These are phyloP conservation scores for Drosophila atripex DNA, from an alignment of 2,888 invertebrate genomes.

Conservation along the genomic window DNA sequence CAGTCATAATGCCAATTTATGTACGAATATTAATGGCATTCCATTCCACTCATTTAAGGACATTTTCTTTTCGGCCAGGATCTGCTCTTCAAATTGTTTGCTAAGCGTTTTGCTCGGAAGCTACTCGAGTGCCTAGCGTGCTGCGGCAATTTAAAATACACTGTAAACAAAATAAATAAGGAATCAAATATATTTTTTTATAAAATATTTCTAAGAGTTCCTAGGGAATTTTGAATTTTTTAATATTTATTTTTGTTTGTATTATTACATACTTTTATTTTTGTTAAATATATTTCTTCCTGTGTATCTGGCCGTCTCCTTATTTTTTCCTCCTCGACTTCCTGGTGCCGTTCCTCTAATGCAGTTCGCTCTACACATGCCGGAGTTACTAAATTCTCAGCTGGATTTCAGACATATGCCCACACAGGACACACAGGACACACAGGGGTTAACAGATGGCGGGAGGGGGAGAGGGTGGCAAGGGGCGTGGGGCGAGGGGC, in stretches of 20 bases:
- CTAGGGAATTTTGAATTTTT: too few relatives aligned
- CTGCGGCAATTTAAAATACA: constrained; percentile 3
- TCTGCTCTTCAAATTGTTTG: constrained; percentile 42
- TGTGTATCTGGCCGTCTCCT: background rate
- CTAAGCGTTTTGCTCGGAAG: constrained; percentile 40
- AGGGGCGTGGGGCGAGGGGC: background rate
- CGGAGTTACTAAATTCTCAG: constrained; percentile 66
- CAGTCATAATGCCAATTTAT: constrained; percentile 17
- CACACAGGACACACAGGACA: constrained; percentile 3
- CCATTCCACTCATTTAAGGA: constrained; percentile 35
- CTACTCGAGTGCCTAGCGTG: constrained; percentile 14
- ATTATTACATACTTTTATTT: too few relatives aligned
- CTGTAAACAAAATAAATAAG: background rate
- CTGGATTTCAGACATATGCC: constrained; percentile 60
- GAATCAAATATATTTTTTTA: background rate
- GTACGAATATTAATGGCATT: constrained; percentile 21
- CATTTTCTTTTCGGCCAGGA: constrained; percentile 15
- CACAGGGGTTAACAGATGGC: background rate
- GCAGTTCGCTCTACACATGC: constrained; percentile 58
- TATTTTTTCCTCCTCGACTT: constrained; percentile 9
- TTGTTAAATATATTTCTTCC: background rate
- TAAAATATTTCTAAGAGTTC: too few relatives aligned
- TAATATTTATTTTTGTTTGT: background rate
- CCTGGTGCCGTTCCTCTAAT: constrained; percentile 35
- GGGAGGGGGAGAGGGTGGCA: background rate